Percentiles rank a stretch among this genome's conserved stretches.
phyloP scores from a whole-genome alignment of 2,888 invertebrate genomes.

The Drosophila hamatofila region DNA sequence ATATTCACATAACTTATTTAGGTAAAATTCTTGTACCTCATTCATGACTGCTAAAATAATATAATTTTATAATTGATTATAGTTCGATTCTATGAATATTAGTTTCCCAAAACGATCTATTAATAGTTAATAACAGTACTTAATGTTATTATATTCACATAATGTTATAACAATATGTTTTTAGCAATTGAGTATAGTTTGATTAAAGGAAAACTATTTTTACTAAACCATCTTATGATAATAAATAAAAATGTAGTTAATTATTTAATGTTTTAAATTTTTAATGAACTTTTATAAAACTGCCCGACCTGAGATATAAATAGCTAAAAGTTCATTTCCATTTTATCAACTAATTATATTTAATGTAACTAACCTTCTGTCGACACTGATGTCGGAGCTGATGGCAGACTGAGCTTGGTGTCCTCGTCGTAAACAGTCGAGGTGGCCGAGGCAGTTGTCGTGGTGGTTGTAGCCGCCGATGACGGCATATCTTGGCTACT shows the following conservation, averaged over 20 bases:
- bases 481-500: constrained; percentile 84
- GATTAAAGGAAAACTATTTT: no score
- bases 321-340: no score
- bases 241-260: background rate
- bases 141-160: no score
- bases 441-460: constrained; percentile 82
- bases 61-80: no score
- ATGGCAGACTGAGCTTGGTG: constrained; percentile 68
- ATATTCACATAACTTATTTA: no score
- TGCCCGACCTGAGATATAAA: no score
- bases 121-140: no score
- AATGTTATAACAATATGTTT: background rate
- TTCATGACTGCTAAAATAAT: no score
- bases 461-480: constrained; percentile 81
- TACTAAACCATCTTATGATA: background rate
- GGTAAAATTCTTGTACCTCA: no score
- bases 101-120: no score
- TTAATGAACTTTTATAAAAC: no score
- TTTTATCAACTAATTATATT: background rate
- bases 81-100: no score
- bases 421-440: constrained; percentile 85
- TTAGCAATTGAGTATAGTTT: background rate
- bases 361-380: constrained; percentile 56
- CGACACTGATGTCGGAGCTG: constrained; percentile 49
- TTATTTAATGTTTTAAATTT: background rate